These are phyloP conservation scores for Stomatorhinus walkeri DNA, from an alignment of 2,797 vertebrate species.

Conservation along the genomic window DNA sequence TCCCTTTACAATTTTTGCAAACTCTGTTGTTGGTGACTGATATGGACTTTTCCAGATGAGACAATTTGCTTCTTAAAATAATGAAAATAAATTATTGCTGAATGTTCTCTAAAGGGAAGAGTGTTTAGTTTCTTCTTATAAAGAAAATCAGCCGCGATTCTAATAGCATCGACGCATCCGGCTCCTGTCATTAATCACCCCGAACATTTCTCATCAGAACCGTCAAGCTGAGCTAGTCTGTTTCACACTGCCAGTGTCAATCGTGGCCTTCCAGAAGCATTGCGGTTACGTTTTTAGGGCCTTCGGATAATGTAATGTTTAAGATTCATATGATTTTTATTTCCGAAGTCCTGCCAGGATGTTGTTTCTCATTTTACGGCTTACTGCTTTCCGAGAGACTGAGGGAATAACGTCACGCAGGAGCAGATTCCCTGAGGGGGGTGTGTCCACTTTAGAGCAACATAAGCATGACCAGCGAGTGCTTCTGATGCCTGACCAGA, in stretches of 20 bases:
- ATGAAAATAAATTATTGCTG: slow-evolving; percentile 85
- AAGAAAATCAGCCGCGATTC: background rate
- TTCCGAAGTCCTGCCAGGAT: background rate
- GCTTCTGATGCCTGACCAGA: background rate
- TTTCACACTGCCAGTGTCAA: background rate
- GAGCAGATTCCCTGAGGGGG: background rate
- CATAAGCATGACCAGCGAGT: background rate
- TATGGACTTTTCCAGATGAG: slow-evolving; percentile 96
- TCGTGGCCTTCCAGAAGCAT: background rate
- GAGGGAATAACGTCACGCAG: background rate
- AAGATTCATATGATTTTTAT: background rate
- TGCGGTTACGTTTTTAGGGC: background rate
- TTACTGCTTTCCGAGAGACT: background rate
- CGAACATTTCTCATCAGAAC: background rate
- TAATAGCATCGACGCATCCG: background rate
- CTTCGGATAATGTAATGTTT: background rate
- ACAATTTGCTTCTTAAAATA: slow-evolving; percentile 61
- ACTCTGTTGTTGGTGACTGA: slow-evolving; percentile 97
- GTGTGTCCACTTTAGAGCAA: background rate
- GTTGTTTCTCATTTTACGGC: background rate
- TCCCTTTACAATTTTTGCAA: slow-evolving; percentile 99
- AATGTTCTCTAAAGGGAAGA: slow-evolving; percentile 66
- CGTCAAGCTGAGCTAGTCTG: background rate
- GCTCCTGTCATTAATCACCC: background rate
- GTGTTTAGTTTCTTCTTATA: slow-evolving; percentile 24